phyloP scores from a whole-genome alignment of 2,797 vertebrate species.

The Cynopterus sphinx region DNA sequence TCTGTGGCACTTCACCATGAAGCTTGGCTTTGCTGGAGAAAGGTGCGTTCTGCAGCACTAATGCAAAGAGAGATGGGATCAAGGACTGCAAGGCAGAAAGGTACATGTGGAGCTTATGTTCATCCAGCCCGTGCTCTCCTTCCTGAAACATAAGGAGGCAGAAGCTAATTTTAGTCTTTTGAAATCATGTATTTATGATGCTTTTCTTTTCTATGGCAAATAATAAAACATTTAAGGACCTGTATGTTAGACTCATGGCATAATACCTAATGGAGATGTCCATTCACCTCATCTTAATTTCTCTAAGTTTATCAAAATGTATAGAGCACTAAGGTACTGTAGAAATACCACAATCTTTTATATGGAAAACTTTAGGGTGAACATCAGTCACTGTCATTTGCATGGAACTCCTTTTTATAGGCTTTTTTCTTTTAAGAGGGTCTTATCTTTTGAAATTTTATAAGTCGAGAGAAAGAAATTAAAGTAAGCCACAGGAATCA shows the following conservation, averaged over 20 bases:
- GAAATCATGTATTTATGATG: neutral
- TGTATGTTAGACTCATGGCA: neutral
- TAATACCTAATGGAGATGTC: neutral
- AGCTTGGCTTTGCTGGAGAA: constrained; percentile 95
- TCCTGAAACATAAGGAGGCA: constrained; percentile 87
- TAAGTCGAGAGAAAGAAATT: neutral
- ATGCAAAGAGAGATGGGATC: constrained; percentile 95
- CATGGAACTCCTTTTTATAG: neutral
- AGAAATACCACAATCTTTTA: neutral
- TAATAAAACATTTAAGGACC: neutral
- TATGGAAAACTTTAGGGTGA: neutral
- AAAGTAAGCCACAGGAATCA: neutral
- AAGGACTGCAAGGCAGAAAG: constrained; percentile 97
- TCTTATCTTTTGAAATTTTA: constrained; percentile 12
- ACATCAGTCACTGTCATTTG: constrained; percentile 4
- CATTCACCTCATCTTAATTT: neutral
- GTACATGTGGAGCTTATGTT: constrained; percentile 96
- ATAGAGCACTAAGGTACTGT: neutral
- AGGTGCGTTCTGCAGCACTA: constrained; percentile 96
- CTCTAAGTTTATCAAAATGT: neutral
- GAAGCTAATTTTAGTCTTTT: constrained; percentile 37
- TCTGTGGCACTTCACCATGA: constrained; percentile 92
- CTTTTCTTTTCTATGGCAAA: constrained; percentile 30
- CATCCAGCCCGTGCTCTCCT: constrained; percentile 95
- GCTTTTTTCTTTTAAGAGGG: neutral